These are phyloP conservation scores for Carassius carassius DNA, from an alignment of 2,113 vertebrate species.

Conservation along the genomic window DNA sequence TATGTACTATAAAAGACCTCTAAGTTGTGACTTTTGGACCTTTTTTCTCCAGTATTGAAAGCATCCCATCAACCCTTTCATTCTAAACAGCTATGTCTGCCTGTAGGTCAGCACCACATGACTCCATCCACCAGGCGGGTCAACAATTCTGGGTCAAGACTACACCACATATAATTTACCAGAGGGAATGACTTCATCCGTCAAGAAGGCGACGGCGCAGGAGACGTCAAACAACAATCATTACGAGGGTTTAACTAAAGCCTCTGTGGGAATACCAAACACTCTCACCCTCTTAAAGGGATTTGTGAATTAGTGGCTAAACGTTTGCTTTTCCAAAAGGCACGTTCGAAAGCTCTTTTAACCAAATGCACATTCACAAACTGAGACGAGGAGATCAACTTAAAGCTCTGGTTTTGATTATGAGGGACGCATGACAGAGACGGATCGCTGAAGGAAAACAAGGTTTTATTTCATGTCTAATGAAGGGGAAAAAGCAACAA, in stretches of 20 bases:
- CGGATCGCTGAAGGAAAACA: not conserved
- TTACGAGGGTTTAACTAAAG: constrained; percentile 69
- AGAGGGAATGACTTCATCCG: constrained; percentile 72
- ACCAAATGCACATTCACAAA: constrained; percentile 10
- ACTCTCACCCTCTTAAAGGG: constrained; percentile 61
- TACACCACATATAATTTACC: constrained; percentile 64
- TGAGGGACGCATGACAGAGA: not conserved
- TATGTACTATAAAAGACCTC: too few species aligned
- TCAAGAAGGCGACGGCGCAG: constrained; percentile 56
- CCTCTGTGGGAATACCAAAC: constrained; percentile 61
- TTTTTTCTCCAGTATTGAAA: too few species aligned
- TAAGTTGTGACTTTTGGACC: too few species aligned
- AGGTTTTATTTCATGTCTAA: constrained; percentile 14
- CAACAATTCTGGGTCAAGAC: constrained; percentile 55
- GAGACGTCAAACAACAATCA: constrained; percentile 62
- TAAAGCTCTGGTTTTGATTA: constrained; percentile 22
- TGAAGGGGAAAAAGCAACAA: not conserved
- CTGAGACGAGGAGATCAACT: constrained; percentile 12
- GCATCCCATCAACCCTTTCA: too few species aligned
- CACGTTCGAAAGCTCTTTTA: constrained; percentile 49
- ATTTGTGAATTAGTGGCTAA: constrained; percentile 60
- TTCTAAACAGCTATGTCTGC: too few species aligned
- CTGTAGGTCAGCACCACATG: constrained; percentile 56
- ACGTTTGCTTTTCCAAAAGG: constrained; percentile 53
- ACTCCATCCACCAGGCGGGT: not conserved